Evolutionary conservation across 2,113 vertebrate species (phyloP), one percentile per base, ranked within the genome.

Genomic region (Cottus gobio): DNA sequence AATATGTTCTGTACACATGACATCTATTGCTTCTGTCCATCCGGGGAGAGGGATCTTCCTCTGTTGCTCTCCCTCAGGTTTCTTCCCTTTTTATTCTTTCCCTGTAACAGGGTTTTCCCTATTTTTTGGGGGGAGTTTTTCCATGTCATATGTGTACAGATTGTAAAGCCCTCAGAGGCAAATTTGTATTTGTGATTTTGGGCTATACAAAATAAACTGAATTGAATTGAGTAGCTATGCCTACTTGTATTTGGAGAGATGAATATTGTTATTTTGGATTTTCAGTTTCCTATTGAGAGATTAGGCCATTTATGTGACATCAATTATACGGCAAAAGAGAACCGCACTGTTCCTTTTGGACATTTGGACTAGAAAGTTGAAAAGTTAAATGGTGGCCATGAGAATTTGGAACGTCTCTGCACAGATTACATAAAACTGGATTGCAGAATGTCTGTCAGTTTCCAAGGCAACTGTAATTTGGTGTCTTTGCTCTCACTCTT

Each of bases 381-480:
- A 87, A 90, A 88, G 85, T 91, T 91, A 77, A 79, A 62, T 15
- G 54, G 37, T 66, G 44, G 66, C 85, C 73, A 64, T 24, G 50
- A 82, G 78, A 77, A 66, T 82, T 46, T 88, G 82, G 83, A 78
- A 63, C 2, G 46, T 78, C 46, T 79, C 68, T 13, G 22, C 54
- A 39, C 48, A 56, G 72, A 90, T 91, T 88, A 86, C 86, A 87
- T 85, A 87, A 88, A 87, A 80, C 52, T 75, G 60, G 80, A 85
- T 64, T 64, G 83, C 74, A 85, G 77, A 42, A 74, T 67, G 75
- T 82, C 83, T 67, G 77, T 80, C 83, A 69, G 91, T 93, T 91
- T 85, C 91, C 91, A 87, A 84, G 90, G 90, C 87, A 91, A 93
- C 89, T 75, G 79, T 75, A 22, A 79, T 85, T 85, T 87, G 77